Evolutionary conservation across 92 coral and sea anemone genomes (phyloP).

Genomic region (Siderastrea radians): DNA sequence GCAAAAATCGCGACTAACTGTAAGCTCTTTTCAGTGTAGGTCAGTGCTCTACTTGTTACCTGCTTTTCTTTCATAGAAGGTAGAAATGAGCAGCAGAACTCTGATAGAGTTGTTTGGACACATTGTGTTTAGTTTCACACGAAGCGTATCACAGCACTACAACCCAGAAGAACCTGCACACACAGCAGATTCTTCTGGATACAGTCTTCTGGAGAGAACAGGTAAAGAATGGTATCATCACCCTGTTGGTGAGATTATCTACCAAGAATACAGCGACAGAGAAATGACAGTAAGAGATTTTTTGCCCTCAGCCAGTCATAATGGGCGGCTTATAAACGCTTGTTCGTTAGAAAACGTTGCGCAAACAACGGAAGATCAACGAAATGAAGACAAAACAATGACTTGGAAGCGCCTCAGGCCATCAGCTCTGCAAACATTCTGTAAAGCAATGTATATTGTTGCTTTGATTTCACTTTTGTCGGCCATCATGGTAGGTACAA

Average conservation of each 20-base stretch:
- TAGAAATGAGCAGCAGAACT: background rate
- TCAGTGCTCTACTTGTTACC: background rate
- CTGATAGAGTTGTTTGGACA: background rate
- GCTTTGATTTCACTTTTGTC: conserved; percentile 1
- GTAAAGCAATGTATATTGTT: background rate
- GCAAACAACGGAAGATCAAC: too few relatives aligned
- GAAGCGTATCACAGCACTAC: background rate
- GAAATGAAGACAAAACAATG: too few relatives aligned
- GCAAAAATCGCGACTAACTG: background rate
- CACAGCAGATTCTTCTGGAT: background rate
- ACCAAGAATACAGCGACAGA: conserved; percentile 2
- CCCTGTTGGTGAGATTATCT: background rate
- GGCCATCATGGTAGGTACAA: background rate
- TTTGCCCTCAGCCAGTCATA: too few relatives aligned
- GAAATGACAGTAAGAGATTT: background rate
- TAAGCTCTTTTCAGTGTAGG: too few relatives aligned
- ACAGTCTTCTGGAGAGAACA: background rate
- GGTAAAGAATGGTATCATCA: background rate
- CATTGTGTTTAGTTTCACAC: background rate
- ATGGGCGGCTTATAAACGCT: too few relatives aligned
- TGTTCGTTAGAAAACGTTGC: too few relatives aligned
- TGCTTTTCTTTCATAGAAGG: background rate
- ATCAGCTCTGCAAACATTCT: background rate
- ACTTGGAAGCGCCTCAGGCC: too few relatives aligned
- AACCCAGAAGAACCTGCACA: background rate